Conservation (phyloP, 2,888 invertebrate species). For the Tetheella fluctuosa region DNA sequence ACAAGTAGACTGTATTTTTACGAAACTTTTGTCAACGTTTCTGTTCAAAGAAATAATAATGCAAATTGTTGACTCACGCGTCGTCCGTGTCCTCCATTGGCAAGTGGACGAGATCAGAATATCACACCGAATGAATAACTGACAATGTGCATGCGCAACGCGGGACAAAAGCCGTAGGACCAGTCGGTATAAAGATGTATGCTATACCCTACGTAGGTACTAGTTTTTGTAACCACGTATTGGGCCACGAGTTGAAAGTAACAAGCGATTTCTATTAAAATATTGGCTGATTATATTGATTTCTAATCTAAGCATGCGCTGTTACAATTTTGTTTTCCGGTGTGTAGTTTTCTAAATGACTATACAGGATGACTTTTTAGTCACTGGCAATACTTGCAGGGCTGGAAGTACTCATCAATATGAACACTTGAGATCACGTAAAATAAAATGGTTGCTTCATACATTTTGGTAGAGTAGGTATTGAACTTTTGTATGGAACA, state of each 20-base stretch:
- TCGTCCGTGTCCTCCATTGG: slow-evolving; percentile 1
- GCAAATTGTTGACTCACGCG: not conserved
- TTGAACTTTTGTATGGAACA: too few relatives aligned
- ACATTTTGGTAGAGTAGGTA: too few relatives aligned
- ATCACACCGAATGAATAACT: not conserved
- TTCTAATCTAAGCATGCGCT: too few relatives aligned
- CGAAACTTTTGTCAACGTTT: not conserved
- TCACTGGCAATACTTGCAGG: too few relatives aligned
- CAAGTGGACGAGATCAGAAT: not conserved
- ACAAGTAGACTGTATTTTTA: not conserved
- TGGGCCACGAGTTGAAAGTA: slow-evolving; percentile 15
- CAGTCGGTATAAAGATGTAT: not conserved
- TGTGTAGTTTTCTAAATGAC: too few relatives aligned
- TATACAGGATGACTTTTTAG: too few relatives aligned
- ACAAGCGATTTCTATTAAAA: not conserved
- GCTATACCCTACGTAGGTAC: too few relatives aligned
- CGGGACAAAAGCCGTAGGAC: not conserved
- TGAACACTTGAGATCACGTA: too few relatives aligned
- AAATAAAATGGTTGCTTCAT: too few relatives aligned
- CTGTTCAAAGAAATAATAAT: not conserved
- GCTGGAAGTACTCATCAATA: too few relatives aligned
- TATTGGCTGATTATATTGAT: too few relatives aligned
- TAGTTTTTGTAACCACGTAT: not conserved
- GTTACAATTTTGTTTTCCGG: too few relatives aligned
- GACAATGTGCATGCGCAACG: not conserved